These are phyloP conservation scores for Hydrochoerus hydrochaeris DNA, from an alignment of 2,113 vertebrate genomes.

Conservation along the genomic window DNA sequence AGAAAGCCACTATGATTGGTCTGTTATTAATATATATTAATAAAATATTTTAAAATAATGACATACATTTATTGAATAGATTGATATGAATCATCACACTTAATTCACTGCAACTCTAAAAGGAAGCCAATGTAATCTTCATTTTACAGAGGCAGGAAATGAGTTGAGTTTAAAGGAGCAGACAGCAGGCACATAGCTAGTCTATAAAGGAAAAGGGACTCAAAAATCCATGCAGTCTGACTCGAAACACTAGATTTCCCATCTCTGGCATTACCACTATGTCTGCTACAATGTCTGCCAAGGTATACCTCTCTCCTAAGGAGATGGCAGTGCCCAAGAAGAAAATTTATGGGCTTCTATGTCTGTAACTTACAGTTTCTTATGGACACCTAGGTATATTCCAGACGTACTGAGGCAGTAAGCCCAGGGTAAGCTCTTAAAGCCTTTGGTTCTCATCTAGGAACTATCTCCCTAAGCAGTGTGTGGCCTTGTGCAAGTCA, in stretches of 20 bases:
- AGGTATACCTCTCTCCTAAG: background rate
- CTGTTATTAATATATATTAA: background rate
- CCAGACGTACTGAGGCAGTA: background rate
- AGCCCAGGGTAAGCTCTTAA: background rate
- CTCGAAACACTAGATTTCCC: background rate
- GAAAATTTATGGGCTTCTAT: background rate
- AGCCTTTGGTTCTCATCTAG: background rate
- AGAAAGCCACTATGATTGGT: background rate
- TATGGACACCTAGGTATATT: background rate
- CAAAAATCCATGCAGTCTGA: background rate
- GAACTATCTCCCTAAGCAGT: background rate
- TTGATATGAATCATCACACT: background rate
- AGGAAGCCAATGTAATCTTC: slow-evolving; percentile 14
- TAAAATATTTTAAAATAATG: slow-evolving; percentile 28
- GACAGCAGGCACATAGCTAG: background rate
- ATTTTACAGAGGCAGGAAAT: slow-evolving; percentile 1
- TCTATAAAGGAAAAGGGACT: background rate
- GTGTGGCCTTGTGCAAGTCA: background rate
- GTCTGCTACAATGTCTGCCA: background rate
- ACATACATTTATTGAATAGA: background rate
- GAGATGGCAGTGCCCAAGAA: background rate
- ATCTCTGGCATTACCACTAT: background rate
- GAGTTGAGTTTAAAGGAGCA: background rate
- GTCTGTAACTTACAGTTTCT: background rate
- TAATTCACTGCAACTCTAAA: background rate